Percentiles rank a stretch among this genome's conserved stretches.
Conservation (phyloP, 1,140 invertebrate species). For the Brachionus rubens region DNA sequence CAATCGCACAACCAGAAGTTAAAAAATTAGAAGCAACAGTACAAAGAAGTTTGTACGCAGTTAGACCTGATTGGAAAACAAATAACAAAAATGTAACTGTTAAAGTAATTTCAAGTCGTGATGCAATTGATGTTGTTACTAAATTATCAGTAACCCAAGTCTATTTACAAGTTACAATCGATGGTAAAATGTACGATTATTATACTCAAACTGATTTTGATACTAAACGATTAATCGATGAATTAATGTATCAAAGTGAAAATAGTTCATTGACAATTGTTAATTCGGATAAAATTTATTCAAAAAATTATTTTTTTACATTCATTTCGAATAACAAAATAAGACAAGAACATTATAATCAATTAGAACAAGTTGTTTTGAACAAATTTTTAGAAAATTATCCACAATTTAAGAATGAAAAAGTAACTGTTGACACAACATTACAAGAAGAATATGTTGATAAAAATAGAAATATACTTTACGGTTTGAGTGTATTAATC, state of each 20-base stretch:
- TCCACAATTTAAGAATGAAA: conserved; percentile 9
- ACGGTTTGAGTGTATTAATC: conserved; percentile 34
- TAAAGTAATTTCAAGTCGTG: background rate
- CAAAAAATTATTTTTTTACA: conserved; percentile 41
- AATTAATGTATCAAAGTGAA: conserved; percentile 34
- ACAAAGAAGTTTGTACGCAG: background rate
- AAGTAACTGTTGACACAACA: conserved; percentile 11
- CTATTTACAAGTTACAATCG: conserved; percentile 26
- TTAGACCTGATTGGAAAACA: conserved; percentile 9
- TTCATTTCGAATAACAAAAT: background rate
- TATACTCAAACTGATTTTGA: conserved; percentile 44
- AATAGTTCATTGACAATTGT: conserved; percentile 9
- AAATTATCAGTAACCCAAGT: conserved; percentile 17
- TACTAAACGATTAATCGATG: conserved; percentile 1
- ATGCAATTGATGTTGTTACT: background rate
- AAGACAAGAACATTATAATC: background rate
- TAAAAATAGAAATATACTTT: background rate
- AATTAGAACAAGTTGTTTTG: background rate
- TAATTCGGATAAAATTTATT: conserved; percentile 32
- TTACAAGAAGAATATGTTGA: conserved; percentile 12
- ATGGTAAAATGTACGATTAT: conserved; percentile 21
- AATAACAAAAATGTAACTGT: background rate
- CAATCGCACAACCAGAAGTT: background rate
- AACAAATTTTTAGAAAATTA: conserved; percentile 33
- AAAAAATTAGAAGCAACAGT: conserved; percentile 5